A percentile compares a stretch with the other conserved stretches of the same genome.
These are phyloP conservation scores for Bombus soroeensis DNA, from an alignment of 1,140 invertebrate genomes.

Conservation along the genomic window DNA sequence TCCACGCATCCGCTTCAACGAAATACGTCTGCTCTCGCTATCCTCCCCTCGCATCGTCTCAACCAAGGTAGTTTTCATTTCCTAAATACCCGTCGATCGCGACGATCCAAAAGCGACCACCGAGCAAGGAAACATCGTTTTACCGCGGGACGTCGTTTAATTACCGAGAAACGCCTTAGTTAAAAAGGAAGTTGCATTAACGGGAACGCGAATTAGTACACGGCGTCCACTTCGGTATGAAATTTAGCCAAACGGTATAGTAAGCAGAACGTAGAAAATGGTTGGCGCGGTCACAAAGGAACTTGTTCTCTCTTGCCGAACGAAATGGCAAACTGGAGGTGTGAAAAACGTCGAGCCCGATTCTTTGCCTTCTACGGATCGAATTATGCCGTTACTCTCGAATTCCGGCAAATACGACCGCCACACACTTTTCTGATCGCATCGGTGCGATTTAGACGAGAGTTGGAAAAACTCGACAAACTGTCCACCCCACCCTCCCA, in stretches of 20 bases:
- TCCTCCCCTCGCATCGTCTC: no score
- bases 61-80: not conserved
- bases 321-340: not conserved
- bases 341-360: not conserved
- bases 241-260: not conserved
- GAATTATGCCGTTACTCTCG: not conserved
- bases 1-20: no score
- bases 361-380: not conserved
- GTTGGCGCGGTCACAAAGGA: not conserved
- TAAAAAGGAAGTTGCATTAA: constrained; percentile 20
- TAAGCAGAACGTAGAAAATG: not conserved
- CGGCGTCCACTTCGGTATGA: not conserved
- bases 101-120: not conserved
- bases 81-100: not conserved
- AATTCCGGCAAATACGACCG: no score
- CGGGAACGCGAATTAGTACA: constrained; percentile 32
- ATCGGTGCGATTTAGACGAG: no score
- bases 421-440: no score
- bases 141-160: constrained; percentile 18
- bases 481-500: no score
- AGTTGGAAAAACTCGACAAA: no score
- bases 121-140: constrained; percentile 15
- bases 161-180: not conserved
- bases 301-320: constrained; percentile 14
- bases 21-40: no score